Conservation (phyloP, 1,140 invertebrate species). For the Cydia strobilella region DNA sequence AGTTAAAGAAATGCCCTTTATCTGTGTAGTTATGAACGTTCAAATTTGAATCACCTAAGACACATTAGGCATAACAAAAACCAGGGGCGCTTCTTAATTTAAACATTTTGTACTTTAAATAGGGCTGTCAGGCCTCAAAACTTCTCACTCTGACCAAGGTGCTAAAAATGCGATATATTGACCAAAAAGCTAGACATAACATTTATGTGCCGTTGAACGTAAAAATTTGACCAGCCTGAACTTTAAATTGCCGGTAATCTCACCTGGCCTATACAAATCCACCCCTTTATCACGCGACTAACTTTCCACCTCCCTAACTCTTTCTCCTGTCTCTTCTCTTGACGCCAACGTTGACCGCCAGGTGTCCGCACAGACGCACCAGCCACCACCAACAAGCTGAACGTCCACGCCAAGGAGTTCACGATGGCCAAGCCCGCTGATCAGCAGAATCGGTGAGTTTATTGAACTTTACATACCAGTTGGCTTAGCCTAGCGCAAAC, state of each 20-base stretch:
- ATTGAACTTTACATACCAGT: constrained; percentile 16
- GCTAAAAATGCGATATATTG: too few relatives aligned
- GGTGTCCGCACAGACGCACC: constrained; percentile 78
- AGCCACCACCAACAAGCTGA: constrained; percentile 82
- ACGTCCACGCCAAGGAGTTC: constrained; percentile 92
- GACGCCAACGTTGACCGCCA: constrained; percentile 72
- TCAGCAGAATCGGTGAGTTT: constrained; percentile 81
- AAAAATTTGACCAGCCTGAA: too few relatives aligned
- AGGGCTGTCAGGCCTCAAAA: too few relatives aligned
- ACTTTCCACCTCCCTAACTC: constrained; percentile 32
- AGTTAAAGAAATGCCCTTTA: neutral
- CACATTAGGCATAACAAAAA: too few relatives aligned
- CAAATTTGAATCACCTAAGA: too few relatives aligned
- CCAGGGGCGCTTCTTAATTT: too few relatives aligned
- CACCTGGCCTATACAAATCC: neutral
- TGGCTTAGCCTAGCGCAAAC: too few relatives aligned
- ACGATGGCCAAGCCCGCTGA: constrained; percentile 86
- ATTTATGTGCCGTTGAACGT: neutral
- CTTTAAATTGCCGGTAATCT: too few relatives aligned
- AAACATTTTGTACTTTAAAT: too few relatives aligned
- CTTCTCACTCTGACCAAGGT: too few relatives aligned
- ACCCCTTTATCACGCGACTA: constrained; percentile 36
- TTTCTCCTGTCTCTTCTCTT: constrained; percentile 76
- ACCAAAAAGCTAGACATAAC: too few relatives aligned
- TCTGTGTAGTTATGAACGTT: too few relatives aligned